Percentiles rank a stretch among this genome's conserved stretches.
These are phyloP conservation scores for Megamerina dolium DNA, from an alignment of 2,888 invertebrate species.

Conservation along the genomic window DNA sequence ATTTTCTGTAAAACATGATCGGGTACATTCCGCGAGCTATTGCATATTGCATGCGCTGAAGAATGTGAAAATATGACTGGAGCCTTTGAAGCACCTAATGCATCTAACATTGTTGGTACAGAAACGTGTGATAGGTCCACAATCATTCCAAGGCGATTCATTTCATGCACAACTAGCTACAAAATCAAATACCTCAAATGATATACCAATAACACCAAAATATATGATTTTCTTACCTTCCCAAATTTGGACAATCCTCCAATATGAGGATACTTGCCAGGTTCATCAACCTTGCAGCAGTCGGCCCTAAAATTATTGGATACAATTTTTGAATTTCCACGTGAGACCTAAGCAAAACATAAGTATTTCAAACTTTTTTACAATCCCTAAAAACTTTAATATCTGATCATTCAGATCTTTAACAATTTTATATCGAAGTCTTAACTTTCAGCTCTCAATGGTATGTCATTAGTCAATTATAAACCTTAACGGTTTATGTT, in stretches of 20 bases:
- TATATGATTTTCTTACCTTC: no score
- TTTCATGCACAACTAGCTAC: constrained; percentile 73
- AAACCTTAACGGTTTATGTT: no score
- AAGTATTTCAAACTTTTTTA: no score
- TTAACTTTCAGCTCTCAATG: no score
- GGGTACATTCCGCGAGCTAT: constrained; percentile 74
- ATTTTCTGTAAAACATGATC: constrained; percentile 69
- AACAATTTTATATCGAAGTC: no score
- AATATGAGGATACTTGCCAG: constrained; percentile 56
- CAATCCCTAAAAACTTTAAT: no score
- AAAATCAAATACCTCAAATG: neutral
- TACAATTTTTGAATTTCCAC: no score
- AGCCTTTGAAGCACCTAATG: constrained; percentile 67
- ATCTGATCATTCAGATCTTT: no score
- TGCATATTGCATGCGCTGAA: constrained; percentile 73
- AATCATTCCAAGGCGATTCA: constrained; percentile 85
- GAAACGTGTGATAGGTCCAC: constrained; percentile 81
- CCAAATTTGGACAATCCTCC: constrained; percentile 60
- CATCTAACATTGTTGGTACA: constrained; percentile 72
- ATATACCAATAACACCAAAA: no score
- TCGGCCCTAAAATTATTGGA: constrained; percentile 56
- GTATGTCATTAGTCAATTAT: no score
- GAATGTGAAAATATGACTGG: constrained; percentile 85
- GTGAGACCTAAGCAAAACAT: no score
- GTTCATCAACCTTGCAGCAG: constrained; percentile 60